phyloP scores from a whole-genome alignment of 2,888 invertebrate species.

The Sphaeridia pumilis region DNA sequence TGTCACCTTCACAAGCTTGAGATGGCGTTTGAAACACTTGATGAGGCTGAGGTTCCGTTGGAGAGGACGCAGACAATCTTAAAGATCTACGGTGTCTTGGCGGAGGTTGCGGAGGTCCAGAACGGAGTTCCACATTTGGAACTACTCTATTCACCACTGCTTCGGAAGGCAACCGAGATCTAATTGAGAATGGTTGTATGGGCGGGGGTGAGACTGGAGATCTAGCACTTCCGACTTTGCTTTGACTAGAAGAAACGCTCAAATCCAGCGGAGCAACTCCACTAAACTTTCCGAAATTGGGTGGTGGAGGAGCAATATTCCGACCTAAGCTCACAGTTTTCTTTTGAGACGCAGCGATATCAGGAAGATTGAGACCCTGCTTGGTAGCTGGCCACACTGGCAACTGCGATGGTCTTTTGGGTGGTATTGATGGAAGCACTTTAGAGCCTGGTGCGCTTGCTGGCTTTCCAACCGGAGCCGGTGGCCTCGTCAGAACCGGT shows the following conservation, averaged over 20 bases:
- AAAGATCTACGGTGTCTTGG: slow-evolving; percentile 18
- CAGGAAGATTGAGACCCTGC: slow-evolving; percentile 4
- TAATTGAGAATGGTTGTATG: slow-evolving; percentile 12
- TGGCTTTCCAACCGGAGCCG: too few species aligned
- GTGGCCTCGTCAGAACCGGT: background rate
- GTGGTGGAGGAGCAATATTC: slow-evolving; percentile 10
- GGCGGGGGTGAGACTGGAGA: background rate
- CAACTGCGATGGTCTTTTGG: background rate
- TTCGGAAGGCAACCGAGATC: slow-evolving; percentile 10
- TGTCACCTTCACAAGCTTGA: too few species aligned
- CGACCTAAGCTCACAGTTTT: slow-evolving; percentile 33
- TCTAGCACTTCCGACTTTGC: background rate
- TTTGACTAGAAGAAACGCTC: background rate
- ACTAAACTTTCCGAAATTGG: background rate
- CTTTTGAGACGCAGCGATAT: slow-evolving; percentile 16
- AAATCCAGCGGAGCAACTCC: slow-evolving; percentile 13
- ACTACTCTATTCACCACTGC: slow-evolving; percentile 7
- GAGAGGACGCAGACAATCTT: slow-evolving; percentile 8
- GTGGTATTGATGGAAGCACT: too few species aligned
- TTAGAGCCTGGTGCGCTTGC: background rate
- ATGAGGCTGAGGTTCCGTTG: slow-evolving; percentile 3
- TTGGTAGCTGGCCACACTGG: background rate
- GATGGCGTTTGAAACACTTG: slow-evolving; percentile 11
- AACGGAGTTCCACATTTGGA: slow-evolving; percentile 1
- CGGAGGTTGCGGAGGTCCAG: slow-evolving; percentile 31